Percentiles rank a stretch among this genome's conserved stretches.
Conservation (phyloP, 2,797 vertebrate genomes). For the Taenioides sp. region DNA sequence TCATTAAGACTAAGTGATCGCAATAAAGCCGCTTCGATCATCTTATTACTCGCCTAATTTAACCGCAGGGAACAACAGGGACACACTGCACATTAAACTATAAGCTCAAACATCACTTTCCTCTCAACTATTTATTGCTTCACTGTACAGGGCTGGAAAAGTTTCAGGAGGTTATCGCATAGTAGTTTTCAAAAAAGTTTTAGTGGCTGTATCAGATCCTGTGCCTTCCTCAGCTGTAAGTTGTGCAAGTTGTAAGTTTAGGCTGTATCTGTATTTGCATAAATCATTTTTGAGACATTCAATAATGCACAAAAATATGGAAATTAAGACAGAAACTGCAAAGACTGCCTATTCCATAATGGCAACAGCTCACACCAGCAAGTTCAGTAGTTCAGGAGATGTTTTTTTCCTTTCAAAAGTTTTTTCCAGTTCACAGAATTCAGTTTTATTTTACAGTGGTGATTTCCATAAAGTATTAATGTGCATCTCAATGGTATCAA, state of each 20-base stretch:
- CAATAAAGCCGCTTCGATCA: slow-evolving; percentile 52
- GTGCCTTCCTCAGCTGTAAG: background rate
- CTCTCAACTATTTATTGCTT: slow-evolving; percentile 4
- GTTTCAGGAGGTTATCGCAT: slow-evolving; percentile 2
- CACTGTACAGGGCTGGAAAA: slow-evolving; percentile 2
- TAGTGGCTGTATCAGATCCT: background rate
- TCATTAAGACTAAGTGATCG: slow-evolving; percentile 59
- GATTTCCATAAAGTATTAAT: no score
- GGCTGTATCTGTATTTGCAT: background rate
- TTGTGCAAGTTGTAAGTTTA: background rate
- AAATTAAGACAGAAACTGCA: background rate
- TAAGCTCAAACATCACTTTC: background rate
- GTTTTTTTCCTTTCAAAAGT: no score
- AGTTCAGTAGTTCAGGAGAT: no score
- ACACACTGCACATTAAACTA: slow-evolving; percentile 32
- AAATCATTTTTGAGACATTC: background rate
- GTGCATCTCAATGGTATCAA: no score
- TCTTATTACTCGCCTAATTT: slow-evolving; percentile 51
- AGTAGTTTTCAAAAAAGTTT: slow-evolving; percentile 12
- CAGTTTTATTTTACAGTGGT: no score
- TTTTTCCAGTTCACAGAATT: no score
- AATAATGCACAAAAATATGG: background rate
- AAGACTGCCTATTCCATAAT: background rate
- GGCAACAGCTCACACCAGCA: background rate
- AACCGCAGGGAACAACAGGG: slow-evolving; percentile 47